Base-by-base conservation (phyloP, 1,140 invertebrate genomes). In the Papilio aristodemus region DNA sequence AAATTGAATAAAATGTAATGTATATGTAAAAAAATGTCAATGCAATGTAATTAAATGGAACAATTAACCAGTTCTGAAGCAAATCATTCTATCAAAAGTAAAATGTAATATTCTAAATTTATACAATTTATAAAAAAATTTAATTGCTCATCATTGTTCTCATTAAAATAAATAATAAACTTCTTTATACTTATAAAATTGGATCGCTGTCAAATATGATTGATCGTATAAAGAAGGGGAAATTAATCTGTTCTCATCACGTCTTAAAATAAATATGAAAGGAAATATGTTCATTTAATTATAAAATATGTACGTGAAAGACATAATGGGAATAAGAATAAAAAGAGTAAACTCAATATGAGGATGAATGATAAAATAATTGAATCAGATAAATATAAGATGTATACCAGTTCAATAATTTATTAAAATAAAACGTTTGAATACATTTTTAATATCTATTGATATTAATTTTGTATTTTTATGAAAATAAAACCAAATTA, bases 171-270 rank as follows among this genome's bases (percentile, higher is more conserved):
- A 3, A 3, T 32, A 32, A 54, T 19, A 54, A 13, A 4, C 17
- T 25, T 54, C 17, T 25, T 54, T 22, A 11, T 22, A 11, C 10
- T 54, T 4, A 9, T 54, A n/a, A 43, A 43, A 54, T 54, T 54
- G 22, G 22, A 54, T 17, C 0, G 9, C 46, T 54, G 46, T 54
- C 46, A 0, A 5, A 54, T 54, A 22, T 54, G 46, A 54, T 54
- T 54, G 46, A 54, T 54, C 46, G 19, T 54, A 54, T 11, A 54
- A 54, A 54, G 46, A 54, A 54, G 5, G 22, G 46, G 46, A 54
- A 54, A 54, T 54, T 22, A 54, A 54, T 54, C 19, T 54, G 17
- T 25, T 54, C 10, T 22, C 22, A 54, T 11, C 46, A 13, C 19
- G 46, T 22, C 19, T 32, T 32, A 32, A 32, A 22, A 22, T 54